Conservation (phyloP, 2,113 vertebrate species). For the Phocoena phocoena region DNA sequence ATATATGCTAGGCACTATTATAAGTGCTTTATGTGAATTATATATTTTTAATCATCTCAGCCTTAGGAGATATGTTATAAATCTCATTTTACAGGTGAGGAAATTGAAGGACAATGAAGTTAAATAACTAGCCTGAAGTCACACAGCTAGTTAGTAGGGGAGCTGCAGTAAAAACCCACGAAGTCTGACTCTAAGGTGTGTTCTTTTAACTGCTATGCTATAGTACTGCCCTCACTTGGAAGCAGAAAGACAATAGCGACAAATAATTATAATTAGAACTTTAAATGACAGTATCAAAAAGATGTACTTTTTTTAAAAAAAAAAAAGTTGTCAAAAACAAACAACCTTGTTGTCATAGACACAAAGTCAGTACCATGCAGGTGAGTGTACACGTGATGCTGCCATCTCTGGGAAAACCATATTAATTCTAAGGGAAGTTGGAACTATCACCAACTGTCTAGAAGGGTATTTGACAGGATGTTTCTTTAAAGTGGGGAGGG, state of each 20-base stretch:
- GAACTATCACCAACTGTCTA: background rate
- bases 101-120: background rate
- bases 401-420: background rate
- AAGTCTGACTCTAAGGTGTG: background rate
- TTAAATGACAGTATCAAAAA: slow-evolving; percentile 8
- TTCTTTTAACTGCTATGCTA: background rate
- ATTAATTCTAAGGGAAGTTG: background rate
- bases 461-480: background rate
- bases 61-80: background rate
- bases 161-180: background rate
- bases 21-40: background rate
- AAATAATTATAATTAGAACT: background rate
- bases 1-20: background rate
- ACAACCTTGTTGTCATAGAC: background rate
- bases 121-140: background rate
- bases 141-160: background rate
- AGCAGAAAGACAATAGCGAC: background rate
- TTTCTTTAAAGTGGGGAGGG: background rate
- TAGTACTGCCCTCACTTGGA: background rate
- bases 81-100: background rate
- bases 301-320: background rate
- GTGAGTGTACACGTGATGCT: background rate
- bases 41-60: background rate
- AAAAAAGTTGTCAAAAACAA: background rate
- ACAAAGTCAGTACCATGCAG: background rate